phyloP scores from a whole-genome alignment of 2,888 invertebrate species.

The Platycheirus rosarum region DNA sequence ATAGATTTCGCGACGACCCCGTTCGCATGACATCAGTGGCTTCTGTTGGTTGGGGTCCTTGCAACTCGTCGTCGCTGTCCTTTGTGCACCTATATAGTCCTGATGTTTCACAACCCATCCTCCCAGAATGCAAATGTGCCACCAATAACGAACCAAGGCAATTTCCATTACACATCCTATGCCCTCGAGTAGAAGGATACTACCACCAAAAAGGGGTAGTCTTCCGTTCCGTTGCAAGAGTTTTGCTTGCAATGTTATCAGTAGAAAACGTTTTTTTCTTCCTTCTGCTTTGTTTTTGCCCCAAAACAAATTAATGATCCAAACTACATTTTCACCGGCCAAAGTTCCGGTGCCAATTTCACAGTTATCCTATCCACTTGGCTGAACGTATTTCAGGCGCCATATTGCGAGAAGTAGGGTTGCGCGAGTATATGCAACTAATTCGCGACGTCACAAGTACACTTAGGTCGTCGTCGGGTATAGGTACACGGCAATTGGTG shows the following conservation, averaged over 20 bases:
- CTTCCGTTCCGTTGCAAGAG: slow-evolving; percentile 59
- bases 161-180: slow-evolving; percentile 66
- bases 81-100: slow-evolving; percentile 35
- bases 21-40: slow-evolving; percentile 66
- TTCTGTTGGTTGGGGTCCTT: slow-evolving; percentile 6
- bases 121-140: slow-evolving; percentile 64
- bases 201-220: not conserved
- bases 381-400: slow-evolving; percentile 32
- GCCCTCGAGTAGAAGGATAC: slow-evolving; percentile 22
- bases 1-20: slow-evolving; percentile 56
- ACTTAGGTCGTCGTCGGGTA: not conserved
- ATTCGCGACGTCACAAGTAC: slow-evolving; percentile 61
- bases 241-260: slow-evolving; percentile 68
- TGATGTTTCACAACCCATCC: not conserved
- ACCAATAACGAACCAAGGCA: slow-evolving; percentile 49
- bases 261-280: slow-evolving; percentile 27
- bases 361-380: slow-evolving; percentile 29
- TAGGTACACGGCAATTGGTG: slow-evolving; percentile 63
- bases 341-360: slow-evolving; percentile 72
- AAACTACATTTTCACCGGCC: slow-evolving; percentile 68
- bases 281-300: slow-evolving; percentile 30
- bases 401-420: slow-evolving; percentile 17
- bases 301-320: slow-evolving; percentile 72
- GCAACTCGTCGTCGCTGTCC: slow-evolving; percentile 20
- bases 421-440: slow-evolving; percentile 36